These are phyloP conservation scores for Theretra japonica DNA, from an alignment of 2,888 invertebrate genomes.

Conservation along the genomic window DNA sequence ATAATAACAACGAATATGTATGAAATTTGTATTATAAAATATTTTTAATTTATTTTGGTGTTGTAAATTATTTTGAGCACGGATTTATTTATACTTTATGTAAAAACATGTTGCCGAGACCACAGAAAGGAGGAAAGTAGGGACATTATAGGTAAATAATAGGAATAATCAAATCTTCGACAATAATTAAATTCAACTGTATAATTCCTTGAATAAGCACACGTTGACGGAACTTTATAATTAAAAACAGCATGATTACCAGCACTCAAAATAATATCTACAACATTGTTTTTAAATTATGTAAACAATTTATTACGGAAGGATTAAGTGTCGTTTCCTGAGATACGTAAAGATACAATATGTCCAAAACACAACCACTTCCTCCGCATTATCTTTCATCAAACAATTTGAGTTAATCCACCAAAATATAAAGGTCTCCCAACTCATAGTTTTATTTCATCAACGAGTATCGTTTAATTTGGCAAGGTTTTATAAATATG, in stretches of 20 bases:
- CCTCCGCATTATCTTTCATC: background rate
- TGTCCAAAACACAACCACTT: background rate
- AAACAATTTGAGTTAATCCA: background rate
- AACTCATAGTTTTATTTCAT: background rate
- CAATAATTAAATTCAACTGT: no score
- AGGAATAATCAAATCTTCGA: no score
- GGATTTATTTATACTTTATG: no score
- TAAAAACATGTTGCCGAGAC: no score
- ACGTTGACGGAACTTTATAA: background rate
- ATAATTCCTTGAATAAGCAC: no score
- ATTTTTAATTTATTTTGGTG: no score
- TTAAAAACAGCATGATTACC: background rate
- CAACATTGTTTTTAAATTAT: background rate
- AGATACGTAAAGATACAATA: background rate
- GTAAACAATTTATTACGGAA: constrained; percentile 2
- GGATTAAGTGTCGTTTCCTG: background rate
- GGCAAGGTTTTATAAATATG: constrained; percentile 16
- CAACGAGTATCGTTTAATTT: background rate
- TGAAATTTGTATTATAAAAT: no score
- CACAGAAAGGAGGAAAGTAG: no score
- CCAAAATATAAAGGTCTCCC: background rate
- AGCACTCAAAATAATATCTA: background rate
- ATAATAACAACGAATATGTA: background rate
- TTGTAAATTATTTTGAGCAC: no score
- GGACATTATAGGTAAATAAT: no score